phyloP scores from a whole-genome alignment of 2,797 vertebrate species.

The Mastacembelus armatus region DNA sequence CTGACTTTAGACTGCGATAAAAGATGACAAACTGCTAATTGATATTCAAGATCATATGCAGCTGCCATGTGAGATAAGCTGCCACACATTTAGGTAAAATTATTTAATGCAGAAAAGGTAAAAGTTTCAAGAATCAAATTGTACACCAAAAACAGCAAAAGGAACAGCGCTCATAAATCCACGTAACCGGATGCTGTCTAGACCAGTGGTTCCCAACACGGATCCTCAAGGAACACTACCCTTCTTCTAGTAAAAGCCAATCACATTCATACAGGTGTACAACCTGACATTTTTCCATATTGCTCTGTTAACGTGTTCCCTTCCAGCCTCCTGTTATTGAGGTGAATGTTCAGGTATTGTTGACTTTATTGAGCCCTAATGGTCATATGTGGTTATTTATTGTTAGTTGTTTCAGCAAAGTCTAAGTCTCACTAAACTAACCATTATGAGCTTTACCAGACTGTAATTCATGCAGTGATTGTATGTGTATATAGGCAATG shows the following conservation, averaged over 20 bases:
- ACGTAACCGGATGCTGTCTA: neutral
- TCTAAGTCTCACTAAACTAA: neutral
- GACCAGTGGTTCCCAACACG: too few species aligned
- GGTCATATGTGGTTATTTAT: too few species aligned
- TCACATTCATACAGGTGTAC: neutral
- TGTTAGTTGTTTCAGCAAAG: neutral
- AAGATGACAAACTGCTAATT: conserved; percentile 26
- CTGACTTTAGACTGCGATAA: neutral
- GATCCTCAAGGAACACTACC: too few species aligned
- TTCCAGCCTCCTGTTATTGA: too few species aligned
- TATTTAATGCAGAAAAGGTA: too few species aligned
- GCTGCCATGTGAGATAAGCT: conserved; percentile 1
- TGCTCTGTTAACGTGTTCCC: too few species aligned
- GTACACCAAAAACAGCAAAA: too few species aligned
- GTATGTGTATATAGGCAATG: neutral
- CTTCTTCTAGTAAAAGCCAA: neutral
- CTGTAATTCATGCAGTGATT: neutral
- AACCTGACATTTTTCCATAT: neutral
- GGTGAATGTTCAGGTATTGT: neutral
- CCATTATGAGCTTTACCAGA: neutral
- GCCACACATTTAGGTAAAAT: conserved; percentile 3
- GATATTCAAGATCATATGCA: conserved; percentile 3
- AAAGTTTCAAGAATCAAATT: too few species aligned
- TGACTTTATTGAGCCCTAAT: neutral
- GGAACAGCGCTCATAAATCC: neutral